Conservation (phyloP, 2,797 vertebrate genomes). For the Sebastes itinus region DNA sequence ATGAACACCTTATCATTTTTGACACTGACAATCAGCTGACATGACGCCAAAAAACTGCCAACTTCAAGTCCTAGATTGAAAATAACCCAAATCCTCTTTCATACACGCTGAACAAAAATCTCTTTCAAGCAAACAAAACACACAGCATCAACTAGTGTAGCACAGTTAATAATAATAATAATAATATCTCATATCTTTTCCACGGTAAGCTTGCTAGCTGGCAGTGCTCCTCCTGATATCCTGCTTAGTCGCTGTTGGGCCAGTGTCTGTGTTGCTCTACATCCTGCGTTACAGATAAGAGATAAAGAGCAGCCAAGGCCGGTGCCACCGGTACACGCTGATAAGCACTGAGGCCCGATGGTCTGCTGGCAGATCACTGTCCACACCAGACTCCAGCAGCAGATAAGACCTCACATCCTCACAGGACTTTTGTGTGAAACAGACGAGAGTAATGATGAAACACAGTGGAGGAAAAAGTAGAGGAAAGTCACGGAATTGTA, state of each 20-base stretch:
- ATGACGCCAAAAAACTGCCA: not conserved
- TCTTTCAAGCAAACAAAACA: not conserved
- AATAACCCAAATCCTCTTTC: not conserved
- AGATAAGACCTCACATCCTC: constrained; percentile 64
- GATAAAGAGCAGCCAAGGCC: constrained; percentile 58
- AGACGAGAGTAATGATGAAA: constrained; percentile 32
- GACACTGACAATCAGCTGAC: not conserved
- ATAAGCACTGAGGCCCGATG: constrained; percentile 61
- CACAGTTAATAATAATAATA: constrained; percentile 24
- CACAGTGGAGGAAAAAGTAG: not conserved
- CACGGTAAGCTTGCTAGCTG: not conserved
- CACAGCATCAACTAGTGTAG: not conserved
- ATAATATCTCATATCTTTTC: constrained; percentile 9
- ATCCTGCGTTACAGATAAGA: constrained; percentile 65
- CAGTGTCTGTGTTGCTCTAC: constrained; percentile 47
- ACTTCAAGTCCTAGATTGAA: not conserved
- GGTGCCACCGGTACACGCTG: constrained; percentile 44
- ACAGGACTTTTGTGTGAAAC: constrained; percentile 40
- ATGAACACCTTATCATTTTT: constrained; percentile 3
- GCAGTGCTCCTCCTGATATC: constrained; percentile 33
- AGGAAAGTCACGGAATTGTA: not conserved
- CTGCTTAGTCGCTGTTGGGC: constrained; percentile 41
- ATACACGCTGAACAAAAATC: not conserved
- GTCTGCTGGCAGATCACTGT: constrained; percentile 56
- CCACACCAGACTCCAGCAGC: constrained; percentile 50